Percentiles rank a stretch among this genome's conserved stretches.
Evolutionary conservation across 2,888 invertebrate species (phyloP).

Genomic region (Pheosia gnoma): DNA sequence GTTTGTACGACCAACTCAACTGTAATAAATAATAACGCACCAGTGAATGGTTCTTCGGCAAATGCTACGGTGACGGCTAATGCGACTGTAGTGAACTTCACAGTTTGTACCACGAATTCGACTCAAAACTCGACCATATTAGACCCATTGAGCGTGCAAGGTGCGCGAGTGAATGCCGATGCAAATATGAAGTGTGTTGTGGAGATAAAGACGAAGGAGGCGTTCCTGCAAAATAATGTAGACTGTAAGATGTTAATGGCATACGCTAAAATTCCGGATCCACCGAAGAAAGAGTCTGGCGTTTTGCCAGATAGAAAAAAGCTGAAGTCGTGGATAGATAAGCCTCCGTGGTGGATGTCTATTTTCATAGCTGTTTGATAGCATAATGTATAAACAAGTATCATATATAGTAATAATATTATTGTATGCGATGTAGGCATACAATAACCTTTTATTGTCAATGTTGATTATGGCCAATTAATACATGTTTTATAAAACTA

Average conservation of each 20-base stretch:
- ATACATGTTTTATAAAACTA: too few species aligned
- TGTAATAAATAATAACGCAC: constrained; percentile 40
- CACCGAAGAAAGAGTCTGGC: constrained; percentile 51
- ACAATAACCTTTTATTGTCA: too few species aligned
- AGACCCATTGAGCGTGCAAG: constrained; percentile 64
- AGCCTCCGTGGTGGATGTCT: constrained; percentile 77
- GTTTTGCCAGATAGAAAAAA: constrained; percentile 59
- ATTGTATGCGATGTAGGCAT: too few species aligned
- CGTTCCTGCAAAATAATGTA: constrained; percentile 53
- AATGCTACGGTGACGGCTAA: constrained; percentile 30
- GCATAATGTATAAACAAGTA: background rate
- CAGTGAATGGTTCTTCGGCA: constrained; percentile 13
- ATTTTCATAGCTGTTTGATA: constrained; percentile 65
- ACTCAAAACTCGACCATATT: constrained; percentile 36
- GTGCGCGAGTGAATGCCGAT: constrained; percentile 50
- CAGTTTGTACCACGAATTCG: constrained; percentile 49
- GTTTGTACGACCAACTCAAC: constrained; percentile 60
- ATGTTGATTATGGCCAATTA: too few species aligned
- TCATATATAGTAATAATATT: too few species aligned
- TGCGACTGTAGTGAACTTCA: constrained; percentile 41
- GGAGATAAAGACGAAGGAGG: constrained; percentile 59
- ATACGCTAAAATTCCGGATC: constrained; percentile 67
- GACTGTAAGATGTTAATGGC: constrained; percentile 62
- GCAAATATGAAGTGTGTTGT: constrained; percentile 61
- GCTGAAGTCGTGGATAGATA: constrained; percentile 65